Base-by-base conservation (phyloP, 2,113 vertebrate genomes). In the Tenebrosternarchus preto region DNA sequence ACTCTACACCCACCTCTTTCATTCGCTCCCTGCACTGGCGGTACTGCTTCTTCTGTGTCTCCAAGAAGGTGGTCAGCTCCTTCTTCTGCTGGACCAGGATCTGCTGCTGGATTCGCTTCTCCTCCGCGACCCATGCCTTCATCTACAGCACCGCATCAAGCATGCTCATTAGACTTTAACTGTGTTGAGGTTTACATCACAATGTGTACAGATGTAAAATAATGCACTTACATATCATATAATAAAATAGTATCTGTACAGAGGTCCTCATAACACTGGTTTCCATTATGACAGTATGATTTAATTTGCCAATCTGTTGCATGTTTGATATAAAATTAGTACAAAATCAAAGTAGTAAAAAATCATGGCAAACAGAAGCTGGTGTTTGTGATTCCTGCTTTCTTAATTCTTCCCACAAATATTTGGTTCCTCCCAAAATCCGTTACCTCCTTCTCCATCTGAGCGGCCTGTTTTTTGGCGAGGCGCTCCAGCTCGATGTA, bases 21-120 rank as follows among this genome's bases (percentile, higher is more conserved):
- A 99, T 99, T 92, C 98, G 97, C 92, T 99, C 98, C 90, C 99
- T 99, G 94, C 97, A 98, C 93, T 98, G 94, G 91, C 98, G 99
- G 93, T 99, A 99, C 92, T 99, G 97, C 90, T 95, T 98, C 93
- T 98, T 98, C 91, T 99, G 98, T 93, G 95, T 98, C 92, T 99
- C 97, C 93, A 98, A 94, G 91, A 99, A 99, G 88, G 94, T 98
- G 92, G 96, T 96, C 91, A 99, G 95, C 89, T 99, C 98, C 93
- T 97, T 99, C 94, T 98, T 99, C 91, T 99, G 98, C 93, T 99
- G 98, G 88, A 96, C 92, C 93, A 95, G 88, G 84, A 99, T 99
- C 94, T 99, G 98, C 92, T 99, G 98, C 95, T 99, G 98, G 93
- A 99, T 98, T 92, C 95, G 98, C 92, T 96, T 98, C 91, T 99